Base-by-base conservation (phyloP, 2,113 vertebrate species). In the Halichoerus grypus region DNA sequence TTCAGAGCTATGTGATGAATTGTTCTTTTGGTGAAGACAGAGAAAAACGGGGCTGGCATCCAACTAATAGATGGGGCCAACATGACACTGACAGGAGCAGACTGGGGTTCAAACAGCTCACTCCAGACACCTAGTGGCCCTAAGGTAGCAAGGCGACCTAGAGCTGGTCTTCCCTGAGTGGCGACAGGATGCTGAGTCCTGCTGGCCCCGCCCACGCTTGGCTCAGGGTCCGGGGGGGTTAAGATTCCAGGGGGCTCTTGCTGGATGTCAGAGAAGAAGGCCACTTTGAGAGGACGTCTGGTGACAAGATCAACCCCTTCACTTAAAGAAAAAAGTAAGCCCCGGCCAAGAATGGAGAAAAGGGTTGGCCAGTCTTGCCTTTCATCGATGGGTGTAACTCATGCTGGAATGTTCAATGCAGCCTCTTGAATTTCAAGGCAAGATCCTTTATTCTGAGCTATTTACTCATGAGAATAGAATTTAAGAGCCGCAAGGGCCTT, bases 221-320 rank as follows among this genome's bases (percentile, higher is more conserved):
- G 61, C 18, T 69, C 87, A 85, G 72, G 49, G 55, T 21, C 81
- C 7, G 1, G 1, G 79, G 80, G 57, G 51, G 22, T 19, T 65
- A 11, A 36, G 91, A 72, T 46, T 59, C 46, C 55, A 88, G 36
- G 39, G 19, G 22, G 14, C 19, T 63, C 14, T 55, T 72, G 33
- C 36, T 65, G 22, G 59, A 59, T 49, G 4, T 80, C 42, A 88
- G 31, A 71, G 42, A 91, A 3, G 14, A 90, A 71, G 42, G 28
- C 10, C 14, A 77, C 80, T 67, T 90, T 19, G 42, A 86, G 59
- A 95, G 7, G 79, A 42, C 12, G n/a, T 49, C 59, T 69, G 33
- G 72, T 76, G 83, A 95, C 28, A 88, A 87, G 61, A 87, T 53
- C 36, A 92, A 57, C 36, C 10, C 42, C 36, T 95, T 86, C 59